A percentile compares a stretch with the other conserved stretches of the same genome.
Evolutionary conservation across 2,888 invertebrate genomes (phyloP).

Genomic region (Rutpela maculata): DNA sequence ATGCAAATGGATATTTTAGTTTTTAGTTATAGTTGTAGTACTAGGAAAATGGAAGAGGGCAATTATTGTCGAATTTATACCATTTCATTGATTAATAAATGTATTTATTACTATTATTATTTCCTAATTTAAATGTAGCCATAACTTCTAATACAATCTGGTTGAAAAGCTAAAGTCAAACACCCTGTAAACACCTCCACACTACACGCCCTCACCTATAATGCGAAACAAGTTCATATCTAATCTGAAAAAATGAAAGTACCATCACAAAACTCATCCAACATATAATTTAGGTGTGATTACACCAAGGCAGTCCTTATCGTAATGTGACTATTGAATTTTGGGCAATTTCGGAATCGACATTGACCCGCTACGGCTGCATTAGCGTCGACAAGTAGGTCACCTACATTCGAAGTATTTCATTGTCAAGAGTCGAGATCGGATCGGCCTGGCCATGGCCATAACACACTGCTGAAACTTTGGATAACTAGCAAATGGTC

Average conservation of each 20-base stretch:
- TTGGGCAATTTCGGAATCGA: constrained; percentile 55
- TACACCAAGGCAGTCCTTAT: constrained; percentile 30
- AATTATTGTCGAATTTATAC: too few species aligned
- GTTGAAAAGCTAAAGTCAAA: not conserved
- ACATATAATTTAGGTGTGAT: not conserved
- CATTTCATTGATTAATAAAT: too few species aligned
- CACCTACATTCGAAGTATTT: constrained; percentile 65
- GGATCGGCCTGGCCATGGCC: constrained; percentile 62
- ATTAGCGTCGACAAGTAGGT: constrained; percentile 60
- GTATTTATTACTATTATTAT: too few species aligned
- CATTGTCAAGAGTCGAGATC: constrained; percentile 63
- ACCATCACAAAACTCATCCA: not conserved
- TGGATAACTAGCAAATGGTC: constrained; percentile 28
- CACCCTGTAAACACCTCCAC: not conserved
- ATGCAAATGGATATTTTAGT: too few species aligned
- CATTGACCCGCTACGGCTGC: constrained; percentile 60
- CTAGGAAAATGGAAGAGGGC: too few species aligned
- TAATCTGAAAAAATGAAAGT: constrained; percentile 9
- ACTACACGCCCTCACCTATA: not conserved
- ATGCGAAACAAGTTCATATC: not conserved
- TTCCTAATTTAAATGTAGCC: too few species aligned
- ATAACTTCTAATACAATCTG: not conserved
- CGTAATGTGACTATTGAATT: constrained; percentile 35
- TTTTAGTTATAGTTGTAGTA: too few species aligned
- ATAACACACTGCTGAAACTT: constrained; percentile 47